Evolutionary conservation across 2,113 vertebrate genomes (phyloP).

Genomic region (Lamprologus lemairii): DNA sequence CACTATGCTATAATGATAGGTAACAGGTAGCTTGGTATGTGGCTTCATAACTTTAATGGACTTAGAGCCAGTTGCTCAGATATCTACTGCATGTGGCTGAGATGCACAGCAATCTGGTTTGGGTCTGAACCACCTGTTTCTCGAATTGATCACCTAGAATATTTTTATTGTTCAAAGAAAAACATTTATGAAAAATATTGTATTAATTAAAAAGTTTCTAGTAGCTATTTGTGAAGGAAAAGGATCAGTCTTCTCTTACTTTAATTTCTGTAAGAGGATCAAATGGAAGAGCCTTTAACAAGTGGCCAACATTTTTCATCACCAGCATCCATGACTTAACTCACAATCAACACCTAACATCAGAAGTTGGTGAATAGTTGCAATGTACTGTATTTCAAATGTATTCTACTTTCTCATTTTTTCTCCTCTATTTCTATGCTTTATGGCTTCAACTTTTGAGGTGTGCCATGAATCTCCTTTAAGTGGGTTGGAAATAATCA

Average conservation of each 20-base stretch:
- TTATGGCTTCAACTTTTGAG: conserved; percentile 12
- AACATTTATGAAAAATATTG: background rate
- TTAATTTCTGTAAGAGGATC: background rate
- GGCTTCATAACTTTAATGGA: background rate
- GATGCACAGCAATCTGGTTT: background rate
- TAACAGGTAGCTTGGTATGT: background rate
- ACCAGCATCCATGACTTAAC: background rate
- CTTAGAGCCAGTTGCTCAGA: background rate
- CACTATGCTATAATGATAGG: background rate
- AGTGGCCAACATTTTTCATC: background rate
- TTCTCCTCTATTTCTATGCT: background rate
- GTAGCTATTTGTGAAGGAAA: background rate
- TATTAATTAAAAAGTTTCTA: background rate
- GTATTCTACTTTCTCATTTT: background rate
- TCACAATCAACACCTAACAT: background rate
- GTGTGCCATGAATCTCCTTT: conserved; percentile 32
- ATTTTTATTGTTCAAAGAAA: background rate
- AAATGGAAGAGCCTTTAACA: background rate
- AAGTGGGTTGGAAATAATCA: conserved; percentile 73
- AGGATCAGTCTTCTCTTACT: background rate
- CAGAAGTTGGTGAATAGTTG: background rate
- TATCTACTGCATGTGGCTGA: background rate
- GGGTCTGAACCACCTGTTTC: background rate
- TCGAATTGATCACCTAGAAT: background rate
- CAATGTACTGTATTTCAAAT: background rate